A percentile compares a stretch with the other conserved stretches of the same genome.
Conservation (phyloP, 2,113 vertebrate species). For the Copsychus sechellarum region DNA sequence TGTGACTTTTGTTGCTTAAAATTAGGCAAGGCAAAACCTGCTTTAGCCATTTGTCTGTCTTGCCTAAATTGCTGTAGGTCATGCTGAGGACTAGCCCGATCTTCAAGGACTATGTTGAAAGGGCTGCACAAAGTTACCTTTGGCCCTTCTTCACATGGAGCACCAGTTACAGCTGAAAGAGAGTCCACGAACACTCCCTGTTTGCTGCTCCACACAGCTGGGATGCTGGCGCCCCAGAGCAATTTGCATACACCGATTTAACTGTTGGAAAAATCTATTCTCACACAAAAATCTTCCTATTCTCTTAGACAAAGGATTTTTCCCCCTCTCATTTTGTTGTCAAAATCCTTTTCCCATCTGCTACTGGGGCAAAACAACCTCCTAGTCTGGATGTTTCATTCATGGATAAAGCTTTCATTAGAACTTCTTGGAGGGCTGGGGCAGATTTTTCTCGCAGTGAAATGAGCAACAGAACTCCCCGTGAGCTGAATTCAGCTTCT, state of each 20-base stretch:
- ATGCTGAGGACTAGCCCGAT: background rate
- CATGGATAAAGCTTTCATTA: background rate
- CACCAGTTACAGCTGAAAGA: background rate
- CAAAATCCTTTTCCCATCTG: background rate
- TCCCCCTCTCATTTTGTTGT: rapidly evolving
- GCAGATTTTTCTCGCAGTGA: background rate
- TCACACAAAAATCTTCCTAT: background rate
- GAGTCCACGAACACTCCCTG: background rate
- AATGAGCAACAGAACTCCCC: background rate
- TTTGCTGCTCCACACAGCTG: background rate
- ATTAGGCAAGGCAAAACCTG: background rate
- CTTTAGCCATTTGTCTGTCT: background rate
- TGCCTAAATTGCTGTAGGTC: background rate
- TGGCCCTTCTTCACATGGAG: background rate
- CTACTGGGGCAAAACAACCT: background rate
- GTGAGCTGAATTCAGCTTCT: background rate
- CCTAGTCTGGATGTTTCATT: background rate
- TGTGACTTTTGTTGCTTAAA: background rate
- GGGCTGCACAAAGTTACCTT: background rate
- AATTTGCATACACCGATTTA: background rate
- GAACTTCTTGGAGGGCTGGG: background rate
- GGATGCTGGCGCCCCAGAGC: background rate
- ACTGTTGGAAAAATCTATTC: background rate
- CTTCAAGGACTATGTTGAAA: background rate
- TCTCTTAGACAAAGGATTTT: background rate